Evolutionary conservation across 2,888 invertebrate species (phyloP).

Genomic region (Ceriagrion tenellum): DNA sequence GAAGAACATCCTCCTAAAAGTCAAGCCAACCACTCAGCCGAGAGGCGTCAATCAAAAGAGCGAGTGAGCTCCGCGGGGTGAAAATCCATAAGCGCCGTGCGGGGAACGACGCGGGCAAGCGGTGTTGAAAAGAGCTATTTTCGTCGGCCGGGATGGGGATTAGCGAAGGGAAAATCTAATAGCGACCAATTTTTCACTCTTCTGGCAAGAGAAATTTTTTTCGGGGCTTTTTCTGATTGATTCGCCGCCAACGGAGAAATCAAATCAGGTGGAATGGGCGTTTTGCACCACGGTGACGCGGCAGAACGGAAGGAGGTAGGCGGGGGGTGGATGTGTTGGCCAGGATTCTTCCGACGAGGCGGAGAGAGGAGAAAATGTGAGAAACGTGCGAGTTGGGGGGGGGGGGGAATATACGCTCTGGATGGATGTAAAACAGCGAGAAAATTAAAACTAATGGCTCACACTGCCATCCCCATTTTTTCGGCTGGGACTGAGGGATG

Average conservation of each 20-base stretch:
- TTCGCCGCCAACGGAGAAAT: conserved; percentile 26
- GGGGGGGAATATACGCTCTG: not conserved
- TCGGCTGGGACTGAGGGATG: not conserved
- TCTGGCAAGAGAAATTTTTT: not conserved
- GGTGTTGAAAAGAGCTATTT: not conserved
- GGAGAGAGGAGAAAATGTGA: not conserved
- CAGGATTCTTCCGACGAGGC: not conserved
- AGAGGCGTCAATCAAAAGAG: conserved; percentile 1
- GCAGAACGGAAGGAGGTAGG: not conserved
- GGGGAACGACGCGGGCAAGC: not conserved
- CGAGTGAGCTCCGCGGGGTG: not conserved
- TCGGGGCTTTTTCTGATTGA: not conserved
- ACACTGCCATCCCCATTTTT: not conserved
- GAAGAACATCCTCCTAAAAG: not conserved
- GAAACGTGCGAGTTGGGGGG: not conserved
- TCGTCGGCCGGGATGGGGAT: not conserved
- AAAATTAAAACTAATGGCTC: conserved; percentile 1
- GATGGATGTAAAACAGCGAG: not conserved
- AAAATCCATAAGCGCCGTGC: conserved; percentile 5
- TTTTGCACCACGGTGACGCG: not conserved
- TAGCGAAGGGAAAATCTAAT: not conserved
- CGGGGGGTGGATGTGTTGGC: not conserved
- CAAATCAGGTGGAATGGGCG: conserved; percentile 12
- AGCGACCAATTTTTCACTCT: conserved; percentile 32
- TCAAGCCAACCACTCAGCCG: not conserved